Evolutionary conservation across 2,797 vertebrate species (phyloP).

Genomic region (Hydrophis major): DNA sequence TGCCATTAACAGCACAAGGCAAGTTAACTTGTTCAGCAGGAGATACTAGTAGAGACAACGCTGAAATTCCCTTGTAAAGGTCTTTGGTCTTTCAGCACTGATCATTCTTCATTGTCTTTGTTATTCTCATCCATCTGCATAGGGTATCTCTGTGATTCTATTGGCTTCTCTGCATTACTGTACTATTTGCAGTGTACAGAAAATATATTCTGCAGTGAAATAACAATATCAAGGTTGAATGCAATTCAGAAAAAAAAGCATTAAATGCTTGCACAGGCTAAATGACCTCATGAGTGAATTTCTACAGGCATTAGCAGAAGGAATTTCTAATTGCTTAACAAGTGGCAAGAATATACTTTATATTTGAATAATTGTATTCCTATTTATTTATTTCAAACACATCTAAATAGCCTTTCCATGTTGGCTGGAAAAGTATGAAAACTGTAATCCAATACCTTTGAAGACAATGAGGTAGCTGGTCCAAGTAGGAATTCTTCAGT

Average conservation of each 20-base stretch:
- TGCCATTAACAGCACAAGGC: neutral
- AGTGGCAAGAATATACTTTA: neutral
- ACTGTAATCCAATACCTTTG: neutral
- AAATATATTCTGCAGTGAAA: neutral
- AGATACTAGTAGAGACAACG: neutral
- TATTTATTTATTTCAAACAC: neutral
- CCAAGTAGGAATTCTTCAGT: neutral
- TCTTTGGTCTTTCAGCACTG: neutral
- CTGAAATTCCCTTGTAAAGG: slow-evolving; percentile 8
- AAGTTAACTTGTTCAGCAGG: neutral
- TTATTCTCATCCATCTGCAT: neutral
- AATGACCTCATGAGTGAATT: neutral
- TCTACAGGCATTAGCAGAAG: neutral
- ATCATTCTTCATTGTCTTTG: neutral
- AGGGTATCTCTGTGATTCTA: neutral
- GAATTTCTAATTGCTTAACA: neutral
- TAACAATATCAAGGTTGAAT: neutral
- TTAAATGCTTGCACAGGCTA: neutral
- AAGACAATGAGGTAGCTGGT: neutral
- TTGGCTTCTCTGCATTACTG: neutral
- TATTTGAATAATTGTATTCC: neutral
- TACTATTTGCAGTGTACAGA: neutral
- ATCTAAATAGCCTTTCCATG: neutral
- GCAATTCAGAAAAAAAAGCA: neutral
- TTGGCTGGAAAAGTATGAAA: neutral